These are phyloP conservation scores for Carduelis carduelis DNA, from an alignment of 2,797 vertebrate genomes.

Conservation along the genomic window DNA sequence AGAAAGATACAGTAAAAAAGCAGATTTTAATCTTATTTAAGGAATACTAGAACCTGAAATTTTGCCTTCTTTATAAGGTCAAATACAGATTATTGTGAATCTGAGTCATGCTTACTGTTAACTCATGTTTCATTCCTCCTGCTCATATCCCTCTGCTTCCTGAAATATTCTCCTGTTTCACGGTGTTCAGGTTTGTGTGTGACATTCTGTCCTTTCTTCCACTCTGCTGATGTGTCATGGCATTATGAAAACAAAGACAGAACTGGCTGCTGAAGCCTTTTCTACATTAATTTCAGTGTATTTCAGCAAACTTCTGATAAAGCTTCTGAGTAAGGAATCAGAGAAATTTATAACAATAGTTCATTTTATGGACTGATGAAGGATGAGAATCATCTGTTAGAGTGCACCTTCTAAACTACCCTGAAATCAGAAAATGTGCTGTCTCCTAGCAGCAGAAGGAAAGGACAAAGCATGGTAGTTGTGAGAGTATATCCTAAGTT, in stretches of 20 bases:
- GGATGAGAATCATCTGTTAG: not conserved
- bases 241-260: not conserved
- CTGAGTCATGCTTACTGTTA: not conserved
- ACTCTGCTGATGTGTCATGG: not conserved
- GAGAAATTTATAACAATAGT: not conserved
- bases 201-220: not conserved
- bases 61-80: not conserved
- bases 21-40: not conserved
- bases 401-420: not conserved
- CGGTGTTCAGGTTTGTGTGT: not conserved
- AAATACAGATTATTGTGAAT: not conserved
- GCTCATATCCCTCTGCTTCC: not conserved
- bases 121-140: not conserved
- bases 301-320: not conserved
- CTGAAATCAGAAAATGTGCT: not conserved
- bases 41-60: not conserved
- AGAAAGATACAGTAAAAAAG: not conserved
- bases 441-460: not conserved
- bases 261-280: not conserved
- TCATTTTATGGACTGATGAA: not conserved
- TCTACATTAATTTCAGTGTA: not conserved
- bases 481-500: not conserved
- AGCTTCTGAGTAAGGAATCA: not conserved
- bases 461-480: accelerated
- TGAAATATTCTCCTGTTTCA: not conserved